Evolutionary conservation across 2,113 vertebrate genomes (phyloP).

Genomic region (Microtus richardsoni): DNA sequence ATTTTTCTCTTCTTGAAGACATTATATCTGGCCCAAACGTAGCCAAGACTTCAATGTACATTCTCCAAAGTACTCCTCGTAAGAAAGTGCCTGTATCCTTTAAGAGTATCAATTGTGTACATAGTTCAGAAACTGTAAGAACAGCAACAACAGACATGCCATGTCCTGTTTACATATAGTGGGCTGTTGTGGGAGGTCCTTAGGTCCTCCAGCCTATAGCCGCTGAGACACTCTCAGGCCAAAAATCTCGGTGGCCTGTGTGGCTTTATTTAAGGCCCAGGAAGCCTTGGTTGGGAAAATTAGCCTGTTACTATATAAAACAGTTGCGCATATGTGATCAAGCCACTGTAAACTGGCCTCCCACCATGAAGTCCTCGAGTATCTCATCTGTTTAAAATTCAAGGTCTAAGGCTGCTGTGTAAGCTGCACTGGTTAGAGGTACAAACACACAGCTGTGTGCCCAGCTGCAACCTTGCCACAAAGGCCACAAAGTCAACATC

Average conservation of each 20-base stretch:
- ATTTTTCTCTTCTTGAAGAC: neutral
- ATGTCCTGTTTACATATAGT: neutral
- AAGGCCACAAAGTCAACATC: neutral
- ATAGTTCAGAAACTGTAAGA: neutral
- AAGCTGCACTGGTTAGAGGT: neutral
- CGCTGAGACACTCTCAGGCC: neutral
- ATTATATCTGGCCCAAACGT: neutral
- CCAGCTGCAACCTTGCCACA: neutral
- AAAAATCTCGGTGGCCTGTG: neutral
- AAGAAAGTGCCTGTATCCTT: neutral
- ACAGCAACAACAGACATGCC: neutral
- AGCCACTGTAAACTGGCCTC: neutral
- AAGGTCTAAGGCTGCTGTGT: conserved; percentile 6
- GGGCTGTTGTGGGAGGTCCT: too few relatives aligned
- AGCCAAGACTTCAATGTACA: neutral
- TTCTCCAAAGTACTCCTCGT: neutral
- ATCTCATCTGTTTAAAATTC: conserved; percentile 1
- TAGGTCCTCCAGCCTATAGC: too few relatives aligned
- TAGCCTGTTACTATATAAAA: neutral
- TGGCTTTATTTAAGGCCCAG: conserved; percentile 9
- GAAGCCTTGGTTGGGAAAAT: conserved; percentile 28
- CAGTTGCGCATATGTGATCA: neutral
- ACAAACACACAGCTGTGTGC: neutral
- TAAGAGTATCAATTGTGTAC: neutral
- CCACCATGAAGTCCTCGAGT: neutral